phyloP scores from a whole-genome alignment of 2,888 invertebrate genomes.

The Nomada hirtipes region DNA sequence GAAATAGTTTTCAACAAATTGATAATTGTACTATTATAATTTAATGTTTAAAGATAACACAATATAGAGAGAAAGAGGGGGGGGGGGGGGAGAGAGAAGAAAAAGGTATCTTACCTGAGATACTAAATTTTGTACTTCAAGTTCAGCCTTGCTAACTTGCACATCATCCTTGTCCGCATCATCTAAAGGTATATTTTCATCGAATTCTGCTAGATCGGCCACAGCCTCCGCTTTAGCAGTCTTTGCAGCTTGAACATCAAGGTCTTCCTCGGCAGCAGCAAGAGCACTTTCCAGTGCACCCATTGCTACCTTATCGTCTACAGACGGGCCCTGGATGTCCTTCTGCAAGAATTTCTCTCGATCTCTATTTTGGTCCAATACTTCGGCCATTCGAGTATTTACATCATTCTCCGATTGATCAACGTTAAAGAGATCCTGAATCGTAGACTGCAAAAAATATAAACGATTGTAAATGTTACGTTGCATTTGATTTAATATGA shows the following conservation, averaged over 20 bases:
- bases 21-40: background rate
- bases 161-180: slow-evolving; percentile 86
- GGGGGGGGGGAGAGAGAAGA: background rate
- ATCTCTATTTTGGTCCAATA: slow-evolving; percentile 85
- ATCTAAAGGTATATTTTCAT: slow-evolving; percentile 96
- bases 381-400: slow-evolving; percentile 86
- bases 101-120: slow-evolving; percentile 87
- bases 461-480: slow-evolving; percentile 13
- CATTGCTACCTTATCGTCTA: slow-evolving; percentile 87
- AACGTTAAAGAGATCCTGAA: slow-evolving; percentile 95
- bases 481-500: background rate
- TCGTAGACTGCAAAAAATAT: slow-evolving; percentile 88
- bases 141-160: slow-evolving; percentile 90
- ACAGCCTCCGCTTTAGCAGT: slow-evolving; percentile 95
- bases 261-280: slow-evolving; percentile 97
- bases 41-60: background rate
- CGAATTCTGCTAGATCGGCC: slow-evolving; percentile 97
- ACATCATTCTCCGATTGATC: slow-evolving; percentile 88
- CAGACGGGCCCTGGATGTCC: slow-evolving; percentile 68
- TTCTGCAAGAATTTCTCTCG: slow-evolving; percentile 82
- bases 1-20: slow-evolving; percentile 9
- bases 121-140: slow-evolving; percentile 89
- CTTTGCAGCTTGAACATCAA: slow-evolving; percentile 95
- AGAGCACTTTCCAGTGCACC: slow-evolving; percentile 92
- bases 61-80: too few species aligned